Evolutionary conservation across 2,888 invertebrate genomes (phyloP).

Genomic region (Eupeodes latifasciatus): DNA sequence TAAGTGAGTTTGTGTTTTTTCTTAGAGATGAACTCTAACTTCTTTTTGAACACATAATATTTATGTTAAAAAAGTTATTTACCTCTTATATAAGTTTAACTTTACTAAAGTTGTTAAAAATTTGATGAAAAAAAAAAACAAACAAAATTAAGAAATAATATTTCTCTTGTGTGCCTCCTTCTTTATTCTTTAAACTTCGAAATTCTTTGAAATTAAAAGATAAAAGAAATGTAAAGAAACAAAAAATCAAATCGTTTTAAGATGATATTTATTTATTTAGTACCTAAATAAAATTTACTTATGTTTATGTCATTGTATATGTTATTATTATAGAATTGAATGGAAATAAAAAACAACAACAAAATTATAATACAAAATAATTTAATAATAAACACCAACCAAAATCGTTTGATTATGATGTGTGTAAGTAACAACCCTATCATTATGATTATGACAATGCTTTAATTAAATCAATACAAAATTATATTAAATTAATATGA

Average conservation of each 20-base stretch:
- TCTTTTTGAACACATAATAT: constrained; percentile 55
- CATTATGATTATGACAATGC: constrained; percentile 71
- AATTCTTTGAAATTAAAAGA: constrained; percentile 54
- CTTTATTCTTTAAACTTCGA: constrained; percentile 65
- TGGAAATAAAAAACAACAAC: neutral
- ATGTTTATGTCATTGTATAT: constrained; percentile 50
- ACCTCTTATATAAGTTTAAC: constrained; percentile 9
- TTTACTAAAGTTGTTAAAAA: constrained; percentile 40
- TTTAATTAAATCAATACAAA: constrained; percentile 72
- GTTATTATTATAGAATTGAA: constrained; percentile 35
- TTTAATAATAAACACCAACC: constrained; percentile 57
- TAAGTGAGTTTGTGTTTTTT: neutral
- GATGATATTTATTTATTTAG: constrained; percentile 68
- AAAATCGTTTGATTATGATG: constrained; percentile 52
- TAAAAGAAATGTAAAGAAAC: constrained; percentile 47
- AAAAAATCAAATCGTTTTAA: constrained; percentile 37
- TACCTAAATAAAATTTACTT: constrained; percentile 52
- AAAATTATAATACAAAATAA: constrained; percentile 26
- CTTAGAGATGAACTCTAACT: neutral
- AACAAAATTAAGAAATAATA: constrained; percentile 54
- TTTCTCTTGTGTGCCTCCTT: constrained; percentile 74
- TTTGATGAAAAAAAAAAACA: constrained; percentile 1
- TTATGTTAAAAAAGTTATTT: neutral
- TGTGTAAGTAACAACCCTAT: constrained; percentile 50
- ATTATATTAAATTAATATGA: constrained; percentile 54